phyloP scores from a whole-genome alignment of 2,888 invertebrate species.

The Ditula angustiorana region DNA sequence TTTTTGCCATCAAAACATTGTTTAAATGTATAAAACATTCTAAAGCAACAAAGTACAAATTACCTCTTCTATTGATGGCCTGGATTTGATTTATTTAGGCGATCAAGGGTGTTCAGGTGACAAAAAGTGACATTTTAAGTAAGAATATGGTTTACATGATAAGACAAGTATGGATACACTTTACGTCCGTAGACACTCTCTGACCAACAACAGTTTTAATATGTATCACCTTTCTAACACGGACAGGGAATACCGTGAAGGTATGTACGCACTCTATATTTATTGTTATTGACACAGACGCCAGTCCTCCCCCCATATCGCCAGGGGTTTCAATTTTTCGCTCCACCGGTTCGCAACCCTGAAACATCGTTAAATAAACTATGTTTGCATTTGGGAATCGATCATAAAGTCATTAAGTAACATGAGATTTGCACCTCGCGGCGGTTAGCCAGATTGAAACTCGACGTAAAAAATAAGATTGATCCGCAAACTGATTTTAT shows the following conservation, averaged over 20 bases:
- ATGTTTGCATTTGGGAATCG: constrained; percentile 20
- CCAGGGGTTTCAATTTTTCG: constrained; percentile 29
- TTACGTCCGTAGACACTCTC: no score
- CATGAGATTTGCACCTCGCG: background rate
- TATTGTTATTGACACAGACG: background rate
- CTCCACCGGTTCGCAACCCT: constrained; percentile 10
- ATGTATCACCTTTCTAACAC: no score
- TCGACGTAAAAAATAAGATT: background rate
- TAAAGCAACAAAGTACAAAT: no score
- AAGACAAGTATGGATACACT: no score
- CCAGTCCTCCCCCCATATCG: background rate
- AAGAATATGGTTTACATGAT: no score
- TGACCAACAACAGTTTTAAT: background rate
- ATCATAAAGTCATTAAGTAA: constrained; percentile 14
- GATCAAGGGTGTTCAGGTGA: no score
- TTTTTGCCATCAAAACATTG: no score
- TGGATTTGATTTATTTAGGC: no score
- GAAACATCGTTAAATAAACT: constrained; percentile 23
- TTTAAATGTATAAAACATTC: no score
- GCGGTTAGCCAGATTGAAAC: background rate
- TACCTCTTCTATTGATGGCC: no score
- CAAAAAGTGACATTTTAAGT: no score
- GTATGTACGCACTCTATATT: background rate
- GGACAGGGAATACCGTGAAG: background rate
- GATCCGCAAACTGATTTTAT: no score